phyloP scores from a whole-genome alignment of 2,113 vertebrate genomes.

The Ptilonorhynchus violaceus region DNA sequence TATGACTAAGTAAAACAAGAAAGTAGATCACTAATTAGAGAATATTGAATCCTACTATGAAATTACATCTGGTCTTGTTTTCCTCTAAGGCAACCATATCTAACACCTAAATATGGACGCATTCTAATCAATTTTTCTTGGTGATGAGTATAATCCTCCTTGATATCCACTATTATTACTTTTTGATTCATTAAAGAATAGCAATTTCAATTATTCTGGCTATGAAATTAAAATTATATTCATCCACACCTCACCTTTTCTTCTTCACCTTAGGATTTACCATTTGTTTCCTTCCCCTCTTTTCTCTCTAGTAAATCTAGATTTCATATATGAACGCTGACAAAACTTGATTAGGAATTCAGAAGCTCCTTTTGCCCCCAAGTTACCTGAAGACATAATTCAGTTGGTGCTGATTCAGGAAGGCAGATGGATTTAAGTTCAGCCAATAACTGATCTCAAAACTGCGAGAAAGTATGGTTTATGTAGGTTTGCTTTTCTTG shows the following conservation, averaged over 20 bases:
- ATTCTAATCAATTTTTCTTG: not conserved
- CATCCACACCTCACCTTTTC: not conserved
- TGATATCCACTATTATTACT: not conserved
- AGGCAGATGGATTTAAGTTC: not conserved
- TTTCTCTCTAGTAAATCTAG: not conserved
- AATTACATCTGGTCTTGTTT: not conserved
- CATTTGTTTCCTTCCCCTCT: not conserved
- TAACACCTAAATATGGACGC: not conserved
- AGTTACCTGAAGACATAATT: not conserved
- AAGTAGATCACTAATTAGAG: not conserved
- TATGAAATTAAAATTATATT: not conserved
- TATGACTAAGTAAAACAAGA: not conserved
- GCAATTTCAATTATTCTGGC: not conserved
- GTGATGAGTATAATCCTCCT: not conserved
- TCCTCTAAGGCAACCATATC: not conserved
- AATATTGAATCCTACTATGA: not conserved
- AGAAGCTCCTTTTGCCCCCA: not conserved
- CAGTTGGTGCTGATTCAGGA: not conserved
- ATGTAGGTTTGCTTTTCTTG: not conserved
- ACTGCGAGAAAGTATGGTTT: not conserved
- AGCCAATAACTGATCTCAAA: not conserved
- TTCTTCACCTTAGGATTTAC: not conserved
- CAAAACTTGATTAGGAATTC: not conserved
- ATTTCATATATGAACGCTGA: not conserved
- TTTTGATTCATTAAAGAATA: not conserved